Percentiles rank a stretch among this genome's conserved stretches.
These are phyloP conservation scores for Lordiphosa clarofinis DNA, from an alignment of 1,140 invertebrate genomes.

Conservation along the genomic window DNA sequence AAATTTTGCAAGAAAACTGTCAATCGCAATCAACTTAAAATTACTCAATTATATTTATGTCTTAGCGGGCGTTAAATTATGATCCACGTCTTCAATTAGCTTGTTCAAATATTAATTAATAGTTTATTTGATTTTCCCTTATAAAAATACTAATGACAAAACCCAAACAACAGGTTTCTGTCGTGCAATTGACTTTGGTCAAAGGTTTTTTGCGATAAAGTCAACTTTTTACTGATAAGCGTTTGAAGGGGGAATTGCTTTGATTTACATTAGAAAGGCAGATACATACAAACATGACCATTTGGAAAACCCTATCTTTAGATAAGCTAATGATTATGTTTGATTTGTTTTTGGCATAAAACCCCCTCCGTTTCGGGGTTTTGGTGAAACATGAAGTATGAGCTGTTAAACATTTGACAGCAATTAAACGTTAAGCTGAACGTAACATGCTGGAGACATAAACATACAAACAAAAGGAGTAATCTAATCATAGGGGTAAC, in stretches of 20 bases:
- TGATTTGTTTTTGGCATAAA: constrained; percentile 25
- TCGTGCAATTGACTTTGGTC: constrained; percentile 35
- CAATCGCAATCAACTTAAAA: constrained; percentile 15
- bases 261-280: constrained; percentile 42
- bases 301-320: constrained; percentile 14
- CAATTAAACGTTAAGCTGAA: constrained; percentile 30
- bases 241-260: constrained; percentile 11
- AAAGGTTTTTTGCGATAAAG: constrained; percentile 37
- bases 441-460: constrained; percentile 16
- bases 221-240: constrained; percentile 24
- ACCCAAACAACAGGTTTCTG: constrained; percentile 5
- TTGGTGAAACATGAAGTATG: constrained; percentile 11
- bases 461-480: constrained; percentile 6
- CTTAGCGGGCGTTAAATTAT: constrained; percentile 52
- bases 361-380: not conserved
- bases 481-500: constrained; percentile 17
- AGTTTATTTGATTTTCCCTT: constrained; percentile 21
- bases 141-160: constrained; percentile 28
- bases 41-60: constrained; percentile 18
- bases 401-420: constrained; percentile 37
- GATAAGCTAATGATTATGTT: constrained; percentile 47
- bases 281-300: not conserved
- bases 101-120: constrained; percentile 45
- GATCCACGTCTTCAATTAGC: constrained; percentile 52
- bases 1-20: not conserved